Conservation (phyloP, 2,888 invertebrate genomes). For the Sialis lutaria region DNA sequence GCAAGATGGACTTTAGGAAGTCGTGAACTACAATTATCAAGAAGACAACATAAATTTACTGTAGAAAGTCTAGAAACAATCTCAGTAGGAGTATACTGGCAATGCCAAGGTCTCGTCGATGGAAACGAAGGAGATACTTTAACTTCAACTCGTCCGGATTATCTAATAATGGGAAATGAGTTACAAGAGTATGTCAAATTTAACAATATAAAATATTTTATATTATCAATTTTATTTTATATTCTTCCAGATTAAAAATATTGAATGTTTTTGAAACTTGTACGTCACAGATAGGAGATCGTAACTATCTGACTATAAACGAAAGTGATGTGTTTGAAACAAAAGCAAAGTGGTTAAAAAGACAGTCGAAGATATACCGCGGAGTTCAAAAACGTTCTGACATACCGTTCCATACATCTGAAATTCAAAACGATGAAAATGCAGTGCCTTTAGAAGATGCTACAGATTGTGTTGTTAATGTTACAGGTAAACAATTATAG, state of each 20-base stretch:
- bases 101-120: constrained; percentile 54
- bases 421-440: not conserved
- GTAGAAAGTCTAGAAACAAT: constrained; percentile 71
- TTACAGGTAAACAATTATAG: not conserved
- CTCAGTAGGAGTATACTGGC: constrained; percentile 75
- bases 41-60: constrained; percentile 35
- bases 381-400: constrained; percentile 10
- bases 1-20: constrained; percentile 68
- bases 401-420: not conserved
- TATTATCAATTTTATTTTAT: not conserved
- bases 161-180: constrained; percentile 54
- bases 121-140: constrained; percentile 30
- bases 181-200: constrained; percentile 35
- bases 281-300: constrained; percentile 77
- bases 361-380: constrained; percentile 17
- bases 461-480: not conserved
- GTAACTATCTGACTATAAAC: constrained; percentile 64
- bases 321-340: constrained; percentile 47
- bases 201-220: not conserved
- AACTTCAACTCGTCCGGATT: constrained; percentile 48
- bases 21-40: constrained; percentile 35
- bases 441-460: not conserved
- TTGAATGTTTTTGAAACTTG: constrained; percentile 76
- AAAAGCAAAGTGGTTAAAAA: constrained; percentile 7
- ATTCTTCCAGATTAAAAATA: constrained; percentile 44